phyloP scores from a whole-genome alignment of 2,888 invertebrate genomes.

The Ecdyonurus torrentis region DNA sequence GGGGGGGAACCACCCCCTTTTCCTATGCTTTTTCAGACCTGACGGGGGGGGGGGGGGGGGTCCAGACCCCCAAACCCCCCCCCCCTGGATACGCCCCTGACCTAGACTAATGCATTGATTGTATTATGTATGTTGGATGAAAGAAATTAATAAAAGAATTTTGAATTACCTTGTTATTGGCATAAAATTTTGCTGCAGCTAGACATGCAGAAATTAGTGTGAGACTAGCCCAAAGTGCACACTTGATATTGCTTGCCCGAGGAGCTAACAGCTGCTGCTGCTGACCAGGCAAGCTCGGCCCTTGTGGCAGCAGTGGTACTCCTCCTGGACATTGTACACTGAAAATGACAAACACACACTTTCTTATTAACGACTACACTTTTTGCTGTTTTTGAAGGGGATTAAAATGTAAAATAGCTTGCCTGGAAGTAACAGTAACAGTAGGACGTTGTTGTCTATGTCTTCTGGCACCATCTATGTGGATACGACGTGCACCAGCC shows the following conservation, averaged over 20 bases:
- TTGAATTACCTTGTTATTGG: constrained; percentile 39
- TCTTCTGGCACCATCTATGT: constrained; percentile 16
- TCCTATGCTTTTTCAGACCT: too few relatives aligned
- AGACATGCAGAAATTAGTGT: constrained; percentile 50
- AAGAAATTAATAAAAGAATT: too few relatives aligned
- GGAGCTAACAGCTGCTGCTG: constrained; percentile 17
- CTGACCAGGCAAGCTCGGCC: constrained; percentile 19
- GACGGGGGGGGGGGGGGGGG: too few relatives aligned
- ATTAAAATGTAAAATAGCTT: neutral
- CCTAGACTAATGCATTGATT: too few relatives aligned
- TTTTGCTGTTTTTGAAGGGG: neutral
- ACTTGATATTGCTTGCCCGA: constrained; percentile 37
- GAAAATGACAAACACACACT: neutral
- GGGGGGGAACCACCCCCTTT: too few relatives aligned
- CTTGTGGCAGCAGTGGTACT: constrained; percentile 2
- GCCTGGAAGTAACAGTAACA: too few relatives aligned
- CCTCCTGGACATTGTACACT: neutral
- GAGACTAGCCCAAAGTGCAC: constrained; percentile 52
- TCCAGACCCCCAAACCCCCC: too few relatives aligned
- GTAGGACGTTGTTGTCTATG: constrained; percentile 11
- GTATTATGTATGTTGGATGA: too few relatives aligned
- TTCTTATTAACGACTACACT: neutral
- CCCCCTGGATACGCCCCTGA: too few relatives aligned
- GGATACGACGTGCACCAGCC: constrained; percentile 20
- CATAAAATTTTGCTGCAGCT: constrained; percentile 54